phyloP scores from a whole-genome alignment of 1,140 invertebrate genomes.

The Andricus grossulariae region DNA sequence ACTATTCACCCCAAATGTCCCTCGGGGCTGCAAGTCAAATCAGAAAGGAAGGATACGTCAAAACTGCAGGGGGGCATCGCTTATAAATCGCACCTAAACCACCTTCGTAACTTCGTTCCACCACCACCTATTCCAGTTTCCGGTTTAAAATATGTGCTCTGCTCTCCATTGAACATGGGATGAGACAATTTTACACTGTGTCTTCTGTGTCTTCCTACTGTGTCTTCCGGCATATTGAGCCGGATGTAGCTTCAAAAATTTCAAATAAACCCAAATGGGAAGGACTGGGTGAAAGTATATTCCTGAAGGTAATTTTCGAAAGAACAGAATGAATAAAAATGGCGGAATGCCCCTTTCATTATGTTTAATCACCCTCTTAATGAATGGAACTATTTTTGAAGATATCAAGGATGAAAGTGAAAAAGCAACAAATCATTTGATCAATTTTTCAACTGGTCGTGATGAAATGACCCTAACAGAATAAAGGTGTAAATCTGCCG shows the following conservation, averaged over 20 bases:
- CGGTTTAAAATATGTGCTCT: not conserved
- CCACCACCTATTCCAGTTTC: conserved; percentile 49
- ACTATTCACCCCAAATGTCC: conserved; percentile 61
- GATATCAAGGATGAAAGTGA: not conserved
- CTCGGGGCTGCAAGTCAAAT: conserved; percentile 66
- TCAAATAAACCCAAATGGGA: too few relatives aligned
- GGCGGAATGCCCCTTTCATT: too few relatives aligned
- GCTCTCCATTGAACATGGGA: not conserved
- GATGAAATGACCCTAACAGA: conserved; percentile 9
- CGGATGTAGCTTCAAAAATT: too few relatives aligned
- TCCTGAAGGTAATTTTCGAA: too few relatives aligned
- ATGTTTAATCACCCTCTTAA: not conserved
- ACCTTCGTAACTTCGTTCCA: conserved; percentile 47
- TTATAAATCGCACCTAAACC: conserved; percentile 55
- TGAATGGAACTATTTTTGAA: not conserved
- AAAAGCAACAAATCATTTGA: not conserved
- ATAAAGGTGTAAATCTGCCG: conserved; percentile 20
- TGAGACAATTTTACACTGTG: not conserved
- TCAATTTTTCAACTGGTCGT: conserved; percentile 2
- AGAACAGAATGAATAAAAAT: too few relatives aligned
- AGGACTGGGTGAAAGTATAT: too few relatives aligned
- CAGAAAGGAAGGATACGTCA: conserved; percentile 57
- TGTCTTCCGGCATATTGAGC: not conserved
- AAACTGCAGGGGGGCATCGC: conserved; percentile 38
- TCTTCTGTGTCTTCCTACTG: too few relatives aligned